Percentiles rank a stretch among this genome's conserved stretches.
Evolutionary conservation across 2,113 vertebrate species (phyloP).

Genomic region (Melanostigma gelatinosum): DNA sequence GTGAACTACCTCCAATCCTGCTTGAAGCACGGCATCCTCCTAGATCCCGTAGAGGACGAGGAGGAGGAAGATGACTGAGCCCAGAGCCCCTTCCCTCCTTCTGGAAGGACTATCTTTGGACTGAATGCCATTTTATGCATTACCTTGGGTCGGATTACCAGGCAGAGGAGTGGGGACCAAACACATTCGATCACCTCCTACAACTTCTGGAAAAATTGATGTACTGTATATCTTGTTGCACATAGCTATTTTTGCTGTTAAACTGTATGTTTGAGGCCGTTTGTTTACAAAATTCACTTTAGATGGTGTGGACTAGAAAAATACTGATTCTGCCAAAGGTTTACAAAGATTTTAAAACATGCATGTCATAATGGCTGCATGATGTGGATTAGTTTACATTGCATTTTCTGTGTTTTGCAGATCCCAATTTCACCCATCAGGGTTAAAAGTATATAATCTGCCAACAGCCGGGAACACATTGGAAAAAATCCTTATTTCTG

Average conservation of each 20-base stretch:
- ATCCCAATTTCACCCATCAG: conserved; percentile 30
- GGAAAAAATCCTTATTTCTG: neutral
- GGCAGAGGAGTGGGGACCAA: conserved; percentile 75
- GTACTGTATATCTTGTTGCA: conserved; percentile 60
- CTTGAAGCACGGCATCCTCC: conserved; percentile 75
- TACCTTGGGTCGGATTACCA: conserved; percentile 57
- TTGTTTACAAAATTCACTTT: conserved; percentile 62
- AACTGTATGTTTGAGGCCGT: conserved; percentile 50
- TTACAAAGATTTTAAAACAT: conserved; percentile 74
- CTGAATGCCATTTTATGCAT: conserved; percentile 65
- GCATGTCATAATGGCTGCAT: conserved; percentile 83
- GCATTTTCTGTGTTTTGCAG: conserved; percentile 58
- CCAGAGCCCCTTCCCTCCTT: conserved; percentile 18
- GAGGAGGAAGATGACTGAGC: conserved; percentile 82
- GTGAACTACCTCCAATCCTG: conserved; percentile 83
- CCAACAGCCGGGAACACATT: conserved; percentile 44
- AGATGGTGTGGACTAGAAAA: conserved; percentile 37
- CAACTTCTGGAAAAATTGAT: conserved; percentile 51
- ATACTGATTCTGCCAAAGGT: conserved; percentile 61
- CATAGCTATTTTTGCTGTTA: conserved; percentile 63
- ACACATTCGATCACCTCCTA: conserved; percentile 66
- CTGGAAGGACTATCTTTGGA: conserved; percentile 51
- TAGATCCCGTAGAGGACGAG: conserved; percentile 60
- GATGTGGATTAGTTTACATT: conserved; percentile 71
- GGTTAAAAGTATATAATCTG: conserved; percentile 46